phyloP scores from a whole-genome alignment of 1,140 invertebrate genomes.

The Drosophila pectinifera region DNA sequence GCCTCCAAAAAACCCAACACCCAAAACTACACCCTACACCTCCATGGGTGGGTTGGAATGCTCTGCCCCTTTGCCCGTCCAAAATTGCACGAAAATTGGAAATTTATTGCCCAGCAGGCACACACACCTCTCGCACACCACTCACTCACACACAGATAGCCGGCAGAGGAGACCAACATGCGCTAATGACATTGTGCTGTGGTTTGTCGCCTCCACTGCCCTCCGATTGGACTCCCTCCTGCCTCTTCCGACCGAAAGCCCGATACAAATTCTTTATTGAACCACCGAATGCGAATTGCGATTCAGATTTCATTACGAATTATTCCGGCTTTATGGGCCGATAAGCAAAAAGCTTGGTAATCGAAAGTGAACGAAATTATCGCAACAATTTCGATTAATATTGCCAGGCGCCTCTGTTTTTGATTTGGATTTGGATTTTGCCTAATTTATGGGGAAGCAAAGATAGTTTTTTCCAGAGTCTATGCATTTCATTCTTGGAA shows the following conservation, averaged over 20 bases:
- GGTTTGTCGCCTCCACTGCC: constrained; percentile 26
- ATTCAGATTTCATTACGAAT: constrained; percentile 19
- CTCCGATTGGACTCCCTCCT: constrained; percentile 17
- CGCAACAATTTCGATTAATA: constrained; percentile 13
- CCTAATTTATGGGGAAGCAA: neutral
- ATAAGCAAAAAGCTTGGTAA: constrained; percentile 5
- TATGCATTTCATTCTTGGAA: no score
- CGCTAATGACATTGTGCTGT: constrained; percentile 69
- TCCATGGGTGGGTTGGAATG: constrained; percentile 1
- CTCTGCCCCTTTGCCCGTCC: constrained; percentile 7
- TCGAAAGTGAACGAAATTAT: constrained; percentile 13
- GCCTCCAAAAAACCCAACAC: no score
- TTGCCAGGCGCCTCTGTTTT: neutral
- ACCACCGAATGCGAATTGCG: constrained; percentile 4
- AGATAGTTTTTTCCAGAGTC: no score
- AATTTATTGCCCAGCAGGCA: constrained; percentile 65
- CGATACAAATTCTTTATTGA: constrained; percentile 3
- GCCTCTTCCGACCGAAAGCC: neutral
- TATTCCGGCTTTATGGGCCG: constrained; percentile 4
- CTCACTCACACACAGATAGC: constrained; percentile 10
- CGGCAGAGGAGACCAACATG: constrained; percentile 27
- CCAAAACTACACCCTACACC: no score
- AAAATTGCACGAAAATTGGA: constrained; percentile 73
- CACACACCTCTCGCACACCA: neutral
- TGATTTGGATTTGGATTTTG: neutral